Conservation (phyloP, 2,113 vertebrate genomes). For the Bambusicola thoracicus region DNA sequence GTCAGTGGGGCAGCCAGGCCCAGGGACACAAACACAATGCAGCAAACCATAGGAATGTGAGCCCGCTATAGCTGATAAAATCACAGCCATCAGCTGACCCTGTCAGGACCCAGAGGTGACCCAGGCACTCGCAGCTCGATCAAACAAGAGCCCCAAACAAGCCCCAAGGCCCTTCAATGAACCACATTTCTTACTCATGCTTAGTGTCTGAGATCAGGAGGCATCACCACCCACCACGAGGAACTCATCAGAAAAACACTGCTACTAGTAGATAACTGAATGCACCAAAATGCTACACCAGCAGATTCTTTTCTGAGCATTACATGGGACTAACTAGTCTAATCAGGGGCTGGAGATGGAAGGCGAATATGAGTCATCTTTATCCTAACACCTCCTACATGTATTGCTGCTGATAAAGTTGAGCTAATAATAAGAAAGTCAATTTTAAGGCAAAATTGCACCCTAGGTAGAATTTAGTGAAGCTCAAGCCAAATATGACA, state of each 20-base stretch:
- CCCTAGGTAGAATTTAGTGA: not conserved
- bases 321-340: not conserved
- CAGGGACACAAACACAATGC: not conserved
- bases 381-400: not conserved
- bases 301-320: not conserved
- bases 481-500: not conserved
- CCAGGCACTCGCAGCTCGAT: not conserved
- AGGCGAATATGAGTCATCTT: not conserved
- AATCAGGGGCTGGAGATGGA: not conserved
- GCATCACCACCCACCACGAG: rapidly evolving
- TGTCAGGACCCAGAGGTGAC: not conserved
- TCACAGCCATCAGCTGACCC: not conserved
- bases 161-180: not conserved
- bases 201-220: not conserved
- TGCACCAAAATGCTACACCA: not conserved
- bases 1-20: slow-evolving; percentile 17
- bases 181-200: not conserved
- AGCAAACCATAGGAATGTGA: not conserved
- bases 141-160: rapidly evolving
- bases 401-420: not conserved
- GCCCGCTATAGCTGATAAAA: not conserved
- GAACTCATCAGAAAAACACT: not conserved
- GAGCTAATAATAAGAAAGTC: not conserved
- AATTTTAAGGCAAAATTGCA: not conserved
- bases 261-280: not conserved